These are phyloP conservation scores for Rattus norvegicus DNA, from an alignment of 2,113 vertebrate genomes.

Conservation along the genomic window DNA sequence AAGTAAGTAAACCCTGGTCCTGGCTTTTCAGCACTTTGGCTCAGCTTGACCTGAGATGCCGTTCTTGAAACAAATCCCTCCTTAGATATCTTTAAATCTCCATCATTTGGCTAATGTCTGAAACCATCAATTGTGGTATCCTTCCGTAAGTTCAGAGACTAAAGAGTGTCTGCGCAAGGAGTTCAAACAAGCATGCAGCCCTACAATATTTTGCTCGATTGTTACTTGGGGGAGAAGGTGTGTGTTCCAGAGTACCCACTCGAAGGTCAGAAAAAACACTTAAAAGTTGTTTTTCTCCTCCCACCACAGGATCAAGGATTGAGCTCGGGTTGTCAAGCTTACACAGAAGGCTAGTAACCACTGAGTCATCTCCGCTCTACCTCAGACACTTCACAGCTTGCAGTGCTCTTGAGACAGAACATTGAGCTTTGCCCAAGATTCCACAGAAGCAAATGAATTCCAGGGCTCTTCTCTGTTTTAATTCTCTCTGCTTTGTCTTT, in stretches of 20 bases:
- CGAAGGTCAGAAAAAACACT: not conserved
- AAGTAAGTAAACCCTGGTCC: not conserved
- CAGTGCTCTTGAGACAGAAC: not conserved
- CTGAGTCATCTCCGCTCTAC: no score
- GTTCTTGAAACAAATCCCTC: constrained; percentile 64
- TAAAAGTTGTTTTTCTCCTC: not conserved
- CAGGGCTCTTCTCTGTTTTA: not conserved
- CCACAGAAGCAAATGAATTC: not conserved
- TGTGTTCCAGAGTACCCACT: no score
- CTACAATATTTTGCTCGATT: no score
- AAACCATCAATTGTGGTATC: not conserved
- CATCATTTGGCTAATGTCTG: constrained; percentile 46
- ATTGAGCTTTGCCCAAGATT: not conserved
- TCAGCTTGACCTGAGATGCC: not conserved
- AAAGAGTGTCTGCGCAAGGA: not conserved
- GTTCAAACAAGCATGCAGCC: not conserved
- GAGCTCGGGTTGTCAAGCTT: not conserved
- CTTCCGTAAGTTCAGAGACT: not conserved
- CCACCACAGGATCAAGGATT: not conserved
- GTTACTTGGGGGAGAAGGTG: not conserved
- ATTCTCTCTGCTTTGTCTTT: not conserved
- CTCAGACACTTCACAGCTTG: no score
- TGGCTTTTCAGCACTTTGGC: not conserved
- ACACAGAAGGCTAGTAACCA: not conserved
- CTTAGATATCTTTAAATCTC: constrained; percentile 54